Percentiles rank a stretch among this genome's conserved stretches.
Conservation (phyloP, 1,140 invertebrate species). For the Drosophila nasuta region DNA sequence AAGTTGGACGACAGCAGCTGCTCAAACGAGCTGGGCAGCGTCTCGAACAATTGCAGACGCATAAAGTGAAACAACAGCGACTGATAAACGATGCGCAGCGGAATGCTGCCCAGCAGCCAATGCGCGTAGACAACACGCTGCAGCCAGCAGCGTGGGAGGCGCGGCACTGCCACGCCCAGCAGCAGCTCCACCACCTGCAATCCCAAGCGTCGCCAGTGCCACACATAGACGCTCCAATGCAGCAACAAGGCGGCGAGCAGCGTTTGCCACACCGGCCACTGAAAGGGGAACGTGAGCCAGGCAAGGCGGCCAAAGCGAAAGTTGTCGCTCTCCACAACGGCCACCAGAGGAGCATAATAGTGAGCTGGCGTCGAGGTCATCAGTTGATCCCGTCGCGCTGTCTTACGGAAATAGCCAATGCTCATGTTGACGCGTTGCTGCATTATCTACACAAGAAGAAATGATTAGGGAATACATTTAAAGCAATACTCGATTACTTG, state of each 20-base stretch:
- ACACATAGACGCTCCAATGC: slow-evolving; percentile 41
- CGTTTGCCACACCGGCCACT: slow-evolving; percentile 44
- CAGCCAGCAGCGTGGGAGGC: slow-evolving; percentile 48
- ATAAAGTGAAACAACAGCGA: slow-evolving; percentile 72
- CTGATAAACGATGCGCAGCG: slow-evolving; percentile 65
- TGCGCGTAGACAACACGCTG: slow-evolving; percentile 64
- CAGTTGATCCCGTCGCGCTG: slow-evolving; percentile 37
- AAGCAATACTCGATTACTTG: neutral
- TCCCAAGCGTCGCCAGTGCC: slow-evolving; percentile 19
- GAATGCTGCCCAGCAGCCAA: slow-evolving; percentile 66
- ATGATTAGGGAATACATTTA: neutral
- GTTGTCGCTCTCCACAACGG: slow-evolving; percentile 42
- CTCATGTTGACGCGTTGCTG: slow-evolving; percentile 56
- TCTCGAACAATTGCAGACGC: slow-evolving; percentile 52
- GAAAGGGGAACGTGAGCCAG: slow-evolving; percentile 58
- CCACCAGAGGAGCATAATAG: slow-evolving; percentile 66
- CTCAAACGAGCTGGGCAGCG: slow-evolving; percentile 48
- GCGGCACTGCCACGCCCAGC: slow-evolving; percentile 45
- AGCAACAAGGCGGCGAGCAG: slow-evolving; percentile 39
- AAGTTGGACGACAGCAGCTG: slow-evolving; percentile 51
- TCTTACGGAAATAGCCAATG: slow-evolving; percentile 60
- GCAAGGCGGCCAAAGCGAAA: slow-evolving; percentile 50
- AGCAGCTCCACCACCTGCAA: slow-evolving; percentile 56
- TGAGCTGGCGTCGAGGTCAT: slow-evolving; percentile 56
- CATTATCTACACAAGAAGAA: slow-evolving; percentile 17